Evolutionary conservation across 53 echinoderm and acorn worm genomes (phyloP).

Genomic region (Astropecten irregularis): DNA sequence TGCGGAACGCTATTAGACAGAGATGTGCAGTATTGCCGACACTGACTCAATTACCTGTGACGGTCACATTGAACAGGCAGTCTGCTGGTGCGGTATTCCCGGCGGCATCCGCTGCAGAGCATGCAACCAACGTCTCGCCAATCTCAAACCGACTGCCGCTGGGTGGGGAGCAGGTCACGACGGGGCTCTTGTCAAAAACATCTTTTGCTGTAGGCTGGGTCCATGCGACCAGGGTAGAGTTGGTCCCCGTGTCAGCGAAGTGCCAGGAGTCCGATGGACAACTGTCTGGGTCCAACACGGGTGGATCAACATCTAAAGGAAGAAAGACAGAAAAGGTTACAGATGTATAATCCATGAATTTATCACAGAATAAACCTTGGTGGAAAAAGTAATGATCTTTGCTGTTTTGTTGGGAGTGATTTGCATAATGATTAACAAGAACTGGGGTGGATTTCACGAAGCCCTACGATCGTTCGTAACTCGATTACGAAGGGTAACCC

Average conservation of each 20-base stretch:
- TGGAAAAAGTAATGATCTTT: too few species aligned
- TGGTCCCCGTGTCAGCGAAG: not conserved
- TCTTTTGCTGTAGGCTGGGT: constrained; percentile 11
- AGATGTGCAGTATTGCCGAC: too few species aligned
- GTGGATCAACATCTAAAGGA: not conserved
- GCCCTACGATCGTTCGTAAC: too few species aligned
- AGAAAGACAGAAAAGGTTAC: too few species aligned
- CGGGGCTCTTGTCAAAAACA: not conserved
- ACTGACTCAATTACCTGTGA: constrained; percentile 37
- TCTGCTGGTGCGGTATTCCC: not conserved
- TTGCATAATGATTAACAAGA: too few species aligned
- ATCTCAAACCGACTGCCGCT: constrained; percentile 5
- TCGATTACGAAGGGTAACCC: too few species aligned
- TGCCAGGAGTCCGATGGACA: not conserved
- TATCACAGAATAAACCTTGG: too few species aligned
- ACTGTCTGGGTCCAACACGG: not conserved
- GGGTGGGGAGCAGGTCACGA: constrained; percentile 15
- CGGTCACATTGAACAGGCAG: not conserved
- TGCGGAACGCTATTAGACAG: too few species aligned
- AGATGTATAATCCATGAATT: too few species aligned
- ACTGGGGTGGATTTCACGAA: too few species aligned
- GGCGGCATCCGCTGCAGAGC: constrained; percentile 35
- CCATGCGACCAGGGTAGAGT: constrained; percentile 24
- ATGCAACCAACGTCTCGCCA: constrained; percentile 24
- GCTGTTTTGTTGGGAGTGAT: too few species aligned